A percentile compares a stretch with the other conserved stretches of the same genome.
These are phyloP conservation scores for Scolopax bukidnonensis DNA, from an alignment of 2,797 vertebrate genomes.

Conservation along the genomic window DNA sequence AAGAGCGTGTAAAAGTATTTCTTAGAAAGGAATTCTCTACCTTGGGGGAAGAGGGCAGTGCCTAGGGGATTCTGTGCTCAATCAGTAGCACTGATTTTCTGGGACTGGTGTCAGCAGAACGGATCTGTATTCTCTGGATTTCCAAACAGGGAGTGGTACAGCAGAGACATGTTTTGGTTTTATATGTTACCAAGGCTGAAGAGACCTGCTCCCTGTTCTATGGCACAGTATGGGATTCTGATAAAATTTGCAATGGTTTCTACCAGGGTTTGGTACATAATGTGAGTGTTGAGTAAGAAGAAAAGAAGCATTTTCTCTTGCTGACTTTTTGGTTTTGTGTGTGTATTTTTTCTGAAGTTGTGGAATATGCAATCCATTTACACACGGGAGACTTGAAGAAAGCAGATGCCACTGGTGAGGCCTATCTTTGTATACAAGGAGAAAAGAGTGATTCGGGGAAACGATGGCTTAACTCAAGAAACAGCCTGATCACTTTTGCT, in stretches of 20 bases:
- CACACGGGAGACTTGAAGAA: conserved; percentile 67
- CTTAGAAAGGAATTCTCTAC: neutral
- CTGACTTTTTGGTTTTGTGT: neutral
- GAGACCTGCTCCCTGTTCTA: neutral
- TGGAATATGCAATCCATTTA: conserved; percentile 66
- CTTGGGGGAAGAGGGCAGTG: neutral
- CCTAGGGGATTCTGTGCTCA: neutral
- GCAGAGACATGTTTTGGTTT: neutral
- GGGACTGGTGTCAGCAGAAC: neutral
- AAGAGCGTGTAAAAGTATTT: neutral
- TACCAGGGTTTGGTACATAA: neutral
- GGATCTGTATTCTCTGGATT: neutral
- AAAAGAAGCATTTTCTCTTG: neutral
- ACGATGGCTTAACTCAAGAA: conserved; percentile 42
- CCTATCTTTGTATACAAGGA: conserved; percentile 60
- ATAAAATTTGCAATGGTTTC: neutral
- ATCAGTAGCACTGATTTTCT: neutral
- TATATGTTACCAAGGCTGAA: neutral
- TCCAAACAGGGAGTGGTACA: neutral
- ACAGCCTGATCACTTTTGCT: conserved; percentile 47
- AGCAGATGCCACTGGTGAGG: conserved; percentile 45
- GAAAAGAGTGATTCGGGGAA: conserved; percentile 60
- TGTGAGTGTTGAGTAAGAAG: neutral
- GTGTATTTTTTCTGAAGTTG: conserved; percentile 55
- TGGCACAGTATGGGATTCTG: neutral